phyloP scores from a whole-genome alignment of 2,888 invertebrate genomes.

The Drosophila monieri region DNA sequence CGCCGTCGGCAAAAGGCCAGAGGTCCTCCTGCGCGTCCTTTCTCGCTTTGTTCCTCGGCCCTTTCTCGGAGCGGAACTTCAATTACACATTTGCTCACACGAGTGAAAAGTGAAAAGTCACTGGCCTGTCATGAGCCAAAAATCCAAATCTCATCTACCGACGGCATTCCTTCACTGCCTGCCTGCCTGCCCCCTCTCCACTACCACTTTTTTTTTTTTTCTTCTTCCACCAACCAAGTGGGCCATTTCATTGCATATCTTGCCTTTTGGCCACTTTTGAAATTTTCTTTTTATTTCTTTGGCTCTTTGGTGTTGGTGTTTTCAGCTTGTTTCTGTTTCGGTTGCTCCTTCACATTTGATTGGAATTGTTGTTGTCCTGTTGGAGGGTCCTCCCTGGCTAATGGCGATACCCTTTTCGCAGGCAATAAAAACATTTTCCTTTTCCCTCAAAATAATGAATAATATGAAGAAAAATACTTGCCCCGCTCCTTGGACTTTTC shows the following conservation, averaged over 20 bases:
- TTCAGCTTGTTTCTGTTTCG: conserved; percentile 25
- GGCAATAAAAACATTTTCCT: conserved; percentile 78
- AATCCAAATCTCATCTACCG: conserved; percentile 60
- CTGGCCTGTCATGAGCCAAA: conserved; percentile 62
- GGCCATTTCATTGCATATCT: conserved; percentile 42
- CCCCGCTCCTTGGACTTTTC: conserved; percentile 11
- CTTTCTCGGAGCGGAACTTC: conserved; percentile 48
- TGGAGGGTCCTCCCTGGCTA: conserved; percentile 47
- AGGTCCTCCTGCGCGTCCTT: conserved; percentile 39
- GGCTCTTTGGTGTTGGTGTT: no score
- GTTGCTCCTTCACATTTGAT: conserved; percentile 58
- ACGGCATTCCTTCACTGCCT: conserved; percentile 53
- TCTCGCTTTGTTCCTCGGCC: neutral
- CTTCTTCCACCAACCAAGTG: no score
- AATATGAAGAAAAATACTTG: conserved; percentile 78
- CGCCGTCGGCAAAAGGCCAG: conserved; percentile 36
- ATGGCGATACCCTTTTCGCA: conserved; percentile 75
- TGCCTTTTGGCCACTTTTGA: conserved; percentile 36
- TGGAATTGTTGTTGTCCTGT: conserved; percentile 30
- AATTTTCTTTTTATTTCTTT: conserved; percentile 17
- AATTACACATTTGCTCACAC: conserved; percentile 65
- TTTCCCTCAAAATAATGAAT: conserved; percentile 70
- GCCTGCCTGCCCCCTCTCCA: no score
- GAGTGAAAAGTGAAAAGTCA: conserved; percentile 63
- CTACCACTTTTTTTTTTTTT: neutral